Base-by-base conservation (phyloP, 2,888 invertebrate species). In the Eugnorisma glareosa region DNA sequence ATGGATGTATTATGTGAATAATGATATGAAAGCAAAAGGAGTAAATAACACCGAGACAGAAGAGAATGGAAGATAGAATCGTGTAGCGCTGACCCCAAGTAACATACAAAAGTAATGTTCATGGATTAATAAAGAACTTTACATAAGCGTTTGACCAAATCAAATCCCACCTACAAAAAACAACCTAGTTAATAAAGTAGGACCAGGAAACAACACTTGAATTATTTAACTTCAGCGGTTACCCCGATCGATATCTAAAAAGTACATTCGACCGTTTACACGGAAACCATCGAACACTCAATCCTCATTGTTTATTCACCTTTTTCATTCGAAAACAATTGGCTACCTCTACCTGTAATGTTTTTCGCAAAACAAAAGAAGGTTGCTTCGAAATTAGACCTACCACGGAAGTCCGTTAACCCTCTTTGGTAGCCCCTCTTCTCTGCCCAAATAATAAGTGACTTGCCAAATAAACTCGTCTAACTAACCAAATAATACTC, bases 401-500 rank as follows among this genome's bases (percentile, higher is more conserved):
- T 63, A 54, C 67, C 28, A 45, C 70, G 45, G 51, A 54, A 59
- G 28, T 45, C 28, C 45, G 70, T 63, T 59, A 74, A 72, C 81
- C 73, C 77, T 77, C 48, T n/a, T 81, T 74, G 51, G 43, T 66
- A 59, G n/a, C 54, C 67, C 77, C 63, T 69, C 48, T 77, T 74
- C 54, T 72, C 63, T 72, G 48, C 73, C 64, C 63, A 84, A 85
- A 84, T 78, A 84, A 67, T n/a, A 66, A 64, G 78, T 78, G 83
- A 85, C 74, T 84, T 64, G 40, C 72, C 83, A 78, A 84, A 84
- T 86, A 78, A 82, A 78, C 72, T 51, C 51, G 68, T 28, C 21
- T 68, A 74, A 84, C 83, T 86, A 82, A 78, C 72, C 70, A 86
- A 85, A 78, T 78, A 85, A 69, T 67, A 69, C 74, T 70, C n/a